These are phyloP conservation scores for Notospermus geniculatus DNA, from an alignment of 1,140 invertebrate species.

Conservation along the genomic window DNA sequence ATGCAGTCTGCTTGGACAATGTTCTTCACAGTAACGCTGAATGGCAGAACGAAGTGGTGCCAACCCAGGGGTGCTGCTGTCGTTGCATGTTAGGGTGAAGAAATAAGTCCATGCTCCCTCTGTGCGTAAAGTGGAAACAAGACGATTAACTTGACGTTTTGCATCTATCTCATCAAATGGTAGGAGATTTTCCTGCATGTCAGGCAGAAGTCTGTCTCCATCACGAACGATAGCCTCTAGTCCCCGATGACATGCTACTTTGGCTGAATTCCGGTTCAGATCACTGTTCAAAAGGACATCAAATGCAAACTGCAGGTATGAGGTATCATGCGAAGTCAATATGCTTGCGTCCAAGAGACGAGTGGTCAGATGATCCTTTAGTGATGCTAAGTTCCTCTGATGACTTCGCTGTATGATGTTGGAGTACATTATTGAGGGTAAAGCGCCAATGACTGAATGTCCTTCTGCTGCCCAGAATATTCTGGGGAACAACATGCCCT, in stretches of 20 bases:
- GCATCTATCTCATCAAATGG: neutral
- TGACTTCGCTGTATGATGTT: neutral
- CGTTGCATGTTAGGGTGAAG: constrained; percentile 1
- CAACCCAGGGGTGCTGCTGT: neutral
- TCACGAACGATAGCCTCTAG: neutral
- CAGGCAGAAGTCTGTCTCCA: neutral
- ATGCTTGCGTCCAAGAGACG: neutral
- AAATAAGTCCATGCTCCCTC: constrained; percentile 3
- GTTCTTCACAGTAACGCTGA: neutral
- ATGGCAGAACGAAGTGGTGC: constrained; percentile 2
- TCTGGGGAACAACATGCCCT: too few relatives aligned
- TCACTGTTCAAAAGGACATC: neutral
- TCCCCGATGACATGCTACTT: neutral
- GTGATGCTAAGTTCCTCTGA: neutral
- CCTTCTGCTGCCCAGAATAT: neutral
- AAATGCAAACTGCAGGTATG: constrained; percentile 1
- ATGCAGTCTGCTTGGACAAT: neutral
- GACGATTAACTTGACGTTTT: neutral
- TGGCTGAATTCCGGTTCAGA: constrained; percentile 1
- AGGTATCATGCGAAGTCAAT: neutral
- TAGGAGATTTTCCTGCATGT: neutral
- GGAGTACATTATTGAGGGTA: neutral
- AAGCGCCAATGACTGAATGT: neutral
- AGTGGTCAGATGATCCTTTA: neutral
- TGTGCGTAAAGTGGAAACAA: neutral